Evolutionary conservation across 1,140 invertebrate genomes (phyloP), one percentile per base, ranked within the genome.

Genomic region (Heterodera schachtii): DNA sequence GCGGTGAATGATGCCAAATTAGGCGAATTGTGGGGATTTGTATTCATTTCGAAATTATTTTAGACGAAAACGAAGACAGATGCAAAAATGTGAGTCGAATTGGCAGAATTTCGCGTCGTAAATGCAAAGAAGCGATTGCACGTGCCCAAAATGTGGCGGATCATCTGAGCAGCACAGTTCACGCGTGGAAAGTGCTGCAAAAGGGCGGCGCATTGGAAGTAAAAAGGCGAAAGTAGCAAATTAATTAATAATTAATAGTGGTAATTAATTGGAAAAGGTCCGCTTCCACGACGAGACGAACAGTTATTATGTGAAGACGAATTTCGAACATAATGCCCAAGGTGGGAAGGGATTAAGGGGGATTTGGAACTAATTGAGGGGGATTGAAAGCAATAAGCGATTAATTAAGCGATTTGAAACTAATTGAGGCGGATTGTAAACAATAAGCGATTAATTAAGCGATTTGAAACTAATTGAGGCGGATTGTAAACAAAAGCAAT

Each of bases 261-360:
- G 79, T 21, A 44, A 11, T 52, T 82, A 60, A 16, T 5, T n/a
- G 13, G 1, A 64, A 64, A 64, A 71, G 41, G 71, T 83, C 49
- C 81, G 82, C 9, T 60, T 43, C 46, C 79, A 82, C 44, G 81
- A 82, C 19, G 70, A 19, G n/a, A 52, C 21, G 8, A 71, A 82
- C 81, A 83, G 57, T 21, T 82, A 82, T 46, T 82, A 82, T 31
- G 52, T 82, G 31, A 44, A 60, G 31, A 57, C 81, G 11, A n/a
- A 64, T 1, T 31, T 82, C 16, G 47, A 49, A 41, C 76, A 78
- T 21, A 60, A 21, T 31, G 52, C 76, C 47, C 64, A 64, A 67
- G 76, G 76, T 67, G 47, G 6, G 7, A 19, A 52, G 13, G 6
- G n/a, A 3, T 13, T 31, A 13, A 13, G 4, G 4, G 49, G 49